These are phyloP conservation scores for Pteropus alecto DNA, from an alignment of 2,113 vertebrate species.

Conservation along the genomic window DNA sequence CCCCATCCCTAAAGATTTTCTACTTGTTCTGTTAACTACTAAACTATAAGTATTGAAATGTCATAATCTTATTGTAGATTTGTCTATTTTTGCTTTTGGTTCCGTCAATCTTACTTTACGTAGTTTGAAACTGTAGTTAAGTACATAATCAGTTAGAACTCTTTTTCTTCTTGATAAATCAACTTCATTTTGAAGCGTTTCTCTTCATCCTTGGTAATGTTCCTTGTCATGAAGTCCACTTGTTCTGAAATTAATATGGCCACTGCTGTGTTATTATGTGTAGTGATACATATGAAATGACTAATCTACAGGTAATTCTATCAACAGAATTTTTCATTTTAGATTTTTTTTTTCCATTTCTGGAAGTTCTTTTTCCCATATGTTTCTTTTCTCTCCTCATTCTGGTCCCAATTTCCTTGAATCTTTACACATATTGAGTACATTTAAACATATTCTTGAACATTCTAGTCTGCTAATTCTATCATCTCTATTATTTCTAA, in stretches of 20 bases:
- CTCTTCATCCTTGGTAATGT: not conserved
- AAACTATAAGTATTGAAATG: not conserved
- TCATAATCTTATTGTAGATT: not conserved
- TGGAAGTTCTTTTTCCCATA: not conserved
- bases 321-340: not conserved
- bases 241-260: not conserved
- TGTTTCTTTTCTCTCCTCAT: not conserved
- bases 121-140: not conserved
- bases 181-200: not conserved
- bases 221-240: not conserved
- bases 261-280: not conserved
- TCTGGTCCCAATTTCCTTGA: not conserved
- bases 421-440: not conserved
- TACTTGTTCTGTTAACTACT: not conserved
- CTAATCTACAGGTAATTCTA: not conserved
- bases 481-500: not conserved
- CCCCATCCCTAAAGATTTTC: not conserved
- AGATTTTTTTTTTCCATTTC: not conserved
- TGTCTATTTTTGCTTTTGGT: not conserved
- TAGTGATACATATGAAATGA: not conserved
- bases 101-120: not conserved
- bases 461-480: not conserved
- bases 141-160: not conserved
- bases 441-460: not conserved
- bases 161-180: not conserved